Percentiles rank a stretch among this genome's conserved stretches.
These are phyloP conservation scores for Agrochola litura DNA, from an alignment of 2,888 invertebrate genomes.

Conservation along the genomic window DNA sequence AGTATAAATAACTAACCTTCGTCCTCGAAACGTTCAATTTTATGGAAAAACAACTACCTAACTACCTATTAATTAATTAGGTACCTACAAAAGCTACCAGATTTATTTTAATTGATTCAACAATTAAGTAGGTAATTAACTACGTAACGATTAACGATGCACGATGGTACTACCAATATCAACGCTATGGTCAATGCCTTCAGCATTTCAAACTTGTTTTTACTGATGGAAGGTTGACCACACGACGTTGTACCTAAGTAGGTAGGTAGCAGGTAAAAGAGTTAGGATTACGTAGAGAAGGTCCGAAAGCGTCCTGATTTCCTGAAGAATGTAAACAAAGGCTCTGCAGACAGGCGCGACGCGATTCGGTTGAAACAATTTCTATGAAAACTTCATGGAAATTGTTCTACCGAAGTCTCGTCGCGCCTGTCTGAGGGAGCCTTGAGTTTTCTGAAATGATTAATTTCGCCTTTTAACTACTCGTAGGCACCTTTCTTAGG, in stretches of 20 bases:
- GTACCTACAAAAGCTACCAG: not conserved
- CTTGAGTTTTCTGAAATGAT: not conserved
- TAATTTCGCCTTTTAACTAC: not conserved
- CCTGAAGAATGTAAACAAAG: not conserved
- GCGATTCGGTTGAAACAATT: not conserved
- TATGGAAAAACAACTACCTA: not conserved
- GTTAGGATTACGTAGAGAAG: not conserved
- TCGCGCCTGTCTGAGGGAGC: not conserved
- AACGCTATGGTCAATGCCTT: conserved; percentile 21
- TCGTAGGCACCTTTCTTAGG: not conserved
- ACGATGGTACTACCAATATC: conserved; percentile 7
- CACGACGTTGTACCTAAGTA: not conserved
- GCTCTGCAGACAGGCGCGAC: not conserved
- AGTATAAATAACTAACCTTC: not conserved
- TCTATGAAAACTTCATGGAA: not conserved
- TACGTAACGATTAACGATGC: conserved; percentile 6
- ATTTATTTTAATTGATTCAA: not conserved
- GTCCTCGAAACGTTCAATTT: not conserved
- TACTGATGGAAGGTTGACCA: not conserved
- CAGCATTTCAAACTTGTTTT: not conserved
- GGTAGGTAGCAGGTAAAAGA: not conserved
- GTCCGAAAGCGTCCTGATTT: not conserved
- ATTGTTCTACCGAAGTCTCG: not conserved
- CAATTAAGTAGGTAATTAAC: not conserved
- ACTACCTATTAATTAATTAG: not conserved